A percentile compares a stretch with the other conserved stretches of the same genome.
Evolutionary conservation across 1,140 invertebrate genomes (phyloP).

Genomic region (Amphibalanus amphitrite): DNA sequence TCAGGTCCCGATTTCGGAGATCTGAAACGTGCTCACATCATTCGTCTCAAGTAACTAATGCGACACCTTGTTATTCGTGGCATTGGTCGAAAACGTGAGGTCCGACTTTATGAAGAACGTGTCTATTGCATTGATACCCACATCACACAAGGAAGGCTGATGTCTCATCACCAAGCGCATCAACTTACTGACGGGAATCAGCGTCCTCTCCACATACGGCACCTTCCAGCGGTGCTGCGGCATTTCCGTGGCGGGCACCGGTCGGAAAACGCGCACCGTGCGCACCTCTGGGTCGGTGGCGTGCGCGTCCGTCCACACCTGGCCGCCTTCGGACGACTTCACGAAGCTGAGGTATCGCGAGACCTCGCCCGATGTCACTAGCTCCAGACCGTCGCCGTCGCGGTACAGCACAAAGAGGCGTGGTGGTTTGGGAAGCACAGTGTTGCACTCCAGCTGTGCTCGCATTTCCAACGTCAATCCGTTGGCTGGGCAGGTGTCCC

Average conservation of each 20-base stretch:
- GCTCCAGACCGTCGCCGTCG: not conserved
- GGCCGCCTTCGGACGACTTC: not conserved
- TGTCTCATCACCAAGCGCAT: no score
- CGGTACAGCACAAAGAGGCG: not conserved
- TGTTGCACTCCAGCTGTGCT: not conserved
- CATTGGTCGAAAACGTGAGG: no score
- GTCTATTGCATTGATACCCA: no score
- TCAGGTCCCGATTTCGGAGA: not conserved
- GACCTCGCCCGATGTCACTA: not conserved
- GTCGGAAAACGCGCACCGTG: not conserved
- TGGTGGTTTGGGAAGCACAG: not conserved
- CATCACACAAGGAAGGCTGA: no score
- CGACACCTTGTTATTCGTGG: no score
- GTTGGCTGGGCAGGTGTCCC: not conserved
- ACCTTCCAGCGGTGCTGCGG: not conserved
- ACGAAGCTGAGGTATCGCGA: not conserved
- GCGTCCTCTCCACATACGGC: not conserved
- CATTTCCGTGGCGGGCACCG: not conserved
- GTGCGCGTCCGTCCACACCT: not conserved
- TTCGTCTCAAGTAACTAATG: no score
- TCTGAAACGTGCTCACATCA: not conserved
- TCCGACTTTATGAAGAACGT: no score
- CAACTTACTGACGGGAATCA: not conserved
- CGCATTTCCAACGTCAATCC: not conserved
- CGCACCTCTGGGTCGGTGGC: not conserved